Conservation (phyloP, 2,888 invertebrate species). For the Cepaea hortensis region DNA sequence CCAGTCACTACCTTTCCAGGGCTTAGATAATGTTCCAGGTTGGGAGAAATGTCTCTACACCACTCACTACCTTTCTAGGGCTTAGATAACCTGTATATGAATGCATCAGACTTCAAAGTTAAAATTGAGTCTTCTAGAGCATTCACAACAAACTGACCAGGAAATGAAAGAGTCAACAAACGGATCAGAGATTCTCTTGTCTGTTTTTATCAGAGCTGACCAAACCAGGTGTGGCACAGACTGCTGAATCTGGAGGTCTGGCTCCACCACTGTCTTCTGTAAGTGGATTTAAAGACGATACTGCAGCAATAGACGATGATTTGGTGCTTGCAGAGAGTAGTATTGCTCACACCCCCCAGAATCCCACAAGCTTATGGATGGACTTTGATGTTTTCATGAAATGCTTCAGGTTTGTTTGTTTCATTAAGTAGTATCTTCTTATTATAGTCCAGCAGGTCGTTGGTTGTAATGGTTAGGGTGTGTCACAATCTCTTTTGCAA, state of each 20-base stretch:
- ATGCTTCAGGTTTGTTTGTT: constrained; percentile 73
- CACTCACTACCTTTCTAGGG: too few relatives aligned
- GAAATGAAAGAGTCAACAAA: background rate
- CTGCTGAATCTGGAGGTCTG: constrained; percentile 52
- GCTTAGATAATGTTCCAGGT: too few relatives aligned
- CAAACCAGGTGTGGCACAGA: background rate
- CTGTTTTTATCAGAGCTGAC: background rate
- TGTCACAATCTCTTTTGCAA: too few relatives aligned
- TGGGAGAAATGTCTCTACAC: too few relatives aligned
- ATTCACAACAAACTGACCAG: too few relatives aligned
- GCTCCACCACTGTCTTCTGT: constrained; percentile 55
- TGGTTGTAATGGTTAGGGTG: too few relatives aligned
- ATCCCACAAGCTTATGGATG: constrained; percentile 73
- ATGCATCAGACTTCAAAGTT: too few relatives aligned
- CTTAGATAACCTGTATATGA: too few relatives aligned
- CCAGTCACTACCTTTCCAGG: too few relatives aligned
- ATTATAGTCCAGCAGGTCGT: too few relatives aligned
- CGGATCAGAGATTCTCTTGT: background rate
- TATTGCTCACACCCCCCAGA: constrained; percentile 46
- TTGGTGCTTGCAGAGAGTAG: constrained; percentile 19
- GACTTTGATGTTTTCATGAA: constrained; percentile 74
- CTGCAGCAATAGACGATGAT: constrained; percentile 43
- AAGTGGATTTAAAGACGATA: constrained; percentile 46
- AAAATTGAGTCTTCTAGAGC: too few relatives aligned
- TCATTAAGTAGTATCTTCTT: too few relatives aligned